phyloP scores from a whole-genome alignment of 2,113 vertebrate genomes.

The Cochlearius cochlearius region DNA sequence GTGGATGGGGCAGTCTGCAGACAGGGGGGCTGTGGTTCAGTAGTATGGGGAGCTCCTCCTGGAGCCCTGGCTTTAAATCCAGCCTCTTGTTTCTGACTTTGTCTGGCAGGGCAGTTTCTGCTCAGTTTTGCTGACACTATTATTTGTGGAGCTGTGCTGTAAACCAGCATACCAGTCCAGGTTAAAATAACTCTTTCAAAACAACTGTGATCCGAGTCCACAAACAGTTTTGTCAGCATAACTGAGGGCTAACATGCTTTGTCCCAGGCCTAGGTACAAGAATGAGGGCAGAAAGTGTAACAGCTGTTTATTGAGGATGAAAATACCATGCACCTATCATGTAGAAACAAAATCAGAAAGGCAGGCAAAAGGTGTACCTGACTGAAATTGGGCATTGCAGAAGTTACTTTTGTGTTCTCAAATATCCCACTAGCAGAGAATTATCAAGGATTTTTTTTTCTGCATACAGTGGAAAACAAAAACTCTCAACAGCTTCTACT shows the following conservation, averaged over 20 bases:
- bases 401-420: background rate
- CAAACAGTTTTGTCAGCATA: background rate
- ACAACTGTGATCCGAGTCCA: background rate
- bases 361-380: background rate
- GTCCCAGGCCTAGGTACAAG: background rate
- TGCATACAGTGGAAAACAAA: background rate
- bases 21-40: background rate
- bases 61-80: background rate
- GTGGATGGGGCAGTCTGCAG: background rate
- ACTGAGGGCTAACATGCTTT: background rate
- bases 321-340: background rate
- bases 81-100: background rate
- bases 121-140: background rate
- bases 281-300: background rate
- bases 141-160: background rate
- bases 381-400: background rate
- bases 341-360: background rate
- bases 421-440: background rate
- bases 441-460: background rate
- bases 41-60: background rate
- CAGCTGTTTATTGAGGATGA: background rate
- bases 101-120: background rate
- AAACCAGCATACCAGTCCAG: background rate
- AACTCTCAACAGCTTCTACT: background rate
- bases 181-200: slow-evolving; percentile 44